A percentile compares a stretch with the other conserved stretches of the same genome.
Conservation (phyloP, 2,888 invertebrate species). For the Panorpa germanica region DNA sequence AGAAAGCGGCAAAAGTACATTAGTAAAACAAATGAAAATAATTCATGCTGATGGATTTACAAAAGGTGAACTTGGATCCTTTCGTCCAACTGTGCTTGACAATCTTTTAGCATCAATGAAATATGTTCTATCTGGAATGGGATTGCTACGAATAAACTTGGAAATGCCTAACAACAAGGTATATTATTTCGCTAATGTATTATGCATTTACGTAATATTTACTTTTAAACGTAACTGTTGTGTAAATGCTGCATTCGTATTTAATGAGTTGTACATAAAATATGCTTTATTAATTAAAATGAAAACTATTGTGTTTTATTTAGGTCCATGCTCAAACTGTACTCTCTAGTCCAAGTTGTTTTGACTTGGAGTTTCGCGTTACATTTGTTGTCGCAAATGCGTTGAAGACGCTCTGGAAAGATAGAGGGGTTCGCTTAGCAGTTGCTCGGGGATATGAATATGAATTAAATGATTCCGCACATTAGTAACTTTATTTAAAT, state of each 20-base stretch:
- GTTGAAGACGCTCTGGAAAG: conserved; percentile 37
- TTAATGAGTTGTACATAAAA: too few species aligned
- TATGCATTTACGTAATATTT: not conserved
- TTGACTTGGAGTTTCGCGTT: conserved; percentile 33
- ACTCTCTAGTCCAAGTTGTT: conserved; percentile 28
- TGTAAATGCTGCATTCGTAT: too few species aligned
- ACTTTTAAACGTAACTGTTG: too few species aligned
- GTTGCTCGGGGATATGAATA: conserved; percentile 47
- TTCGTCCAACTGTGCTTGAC: conserved; percentile 41
- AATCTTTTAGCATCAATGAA: conserved; percentile 46
- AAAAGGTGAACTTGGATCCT: conserved; percentile 34
- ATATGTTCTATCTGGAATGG: conserved; percentile 45
- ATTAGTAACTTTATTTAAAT: conserved; percentile 29
- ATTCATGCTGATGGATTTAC: conserved; percentile 47
- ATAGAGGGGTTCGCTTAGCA: conserved; percentile 38
- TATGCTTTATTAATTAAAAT: too few species aligned
- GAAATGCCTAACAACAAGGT: conserved; percentile 37
- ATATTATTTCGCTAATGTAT: conserved; percentile 5
- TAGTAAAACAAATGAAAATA: conserved; percentile 51
- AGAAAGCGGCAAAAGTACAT: conserved; percentile 46
- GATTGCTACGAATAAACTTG: conserved; percentile 37
- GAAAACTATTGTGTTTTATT: conserved; percentile 11
- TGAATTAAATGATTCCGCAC: conserved; percentile 43
- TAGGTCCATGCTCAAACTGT: conserved; percentile 30
- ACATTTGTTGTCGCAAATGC: conserved; percentile 29